Evolutionary conservation across 2,797 vertebrate genomes (phyloP).

Genomic region (Eulemur mongoz): DNA sequence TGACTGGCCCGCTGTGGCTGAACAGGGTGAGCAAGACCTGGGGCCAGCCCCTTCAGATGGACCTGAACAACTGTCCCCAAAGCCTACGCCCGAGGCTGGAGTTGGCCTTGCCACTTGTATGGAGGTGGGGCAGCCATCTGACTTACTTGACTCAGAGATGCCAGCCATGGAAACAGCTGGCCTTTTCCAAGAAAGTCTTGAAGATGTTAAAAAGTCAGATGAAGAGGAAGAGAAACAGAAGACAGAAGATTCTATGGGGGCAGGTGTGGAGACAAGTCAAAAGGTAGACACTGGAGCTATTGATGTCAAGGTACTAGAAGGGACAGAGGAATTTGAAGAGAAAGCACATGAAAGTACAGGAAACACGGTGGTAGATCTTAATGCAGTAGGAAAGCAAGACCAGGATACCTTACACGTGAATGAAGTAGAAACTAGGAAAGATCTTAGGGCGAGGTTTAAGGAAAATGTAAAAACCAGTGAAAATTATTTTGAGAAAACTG

Average conservation of each 20-base stretch:
- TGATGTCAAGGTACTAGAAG: constrained; percentile 74
- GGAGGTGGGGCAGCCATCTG: constrained; percentile 80
- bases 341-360: constrained; percentile 55
- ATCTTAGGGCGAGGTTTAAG: neutral
- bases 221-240: constrained; percentile 64
- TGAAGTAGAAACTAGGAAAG: constrained; percentile 57
- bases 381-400: constrained; percentile 59
- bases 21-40: constrained; percentile 73
- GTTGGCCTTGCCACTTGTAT: constrained; percentile 85
- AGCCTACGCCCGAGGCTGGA: constrained; percentile 78
- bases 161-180: constrained; percentile 75
- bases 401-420: constrained; percentile 44
- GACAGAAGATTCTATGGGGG: constrained; percentile 72
- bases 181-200: constrained; percentile 72
- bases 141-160: constrained; percentile 81
- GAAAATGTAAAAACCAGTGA: constrained; percentile 16
- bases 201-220: constrained; percentile 78
- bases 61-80: constrained; percentile 78
- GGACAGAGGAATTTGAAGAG: constrained; percentile 79
- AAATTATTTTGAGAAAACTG: constrained; percentile 42
- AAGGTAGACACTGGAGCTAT: constrained; percentile 83
- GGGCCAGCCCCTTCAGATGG: constrained; percentile 75
- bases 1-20: constrained; percentile 74
- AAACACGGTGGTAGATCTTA: constrained; percentile 63
- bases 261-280: constrained; percentile 82